Evolutionary conservation across 2,888 invertebrate genomes (phyloP).

Genomic region (Chironomus tentans): DNA sequence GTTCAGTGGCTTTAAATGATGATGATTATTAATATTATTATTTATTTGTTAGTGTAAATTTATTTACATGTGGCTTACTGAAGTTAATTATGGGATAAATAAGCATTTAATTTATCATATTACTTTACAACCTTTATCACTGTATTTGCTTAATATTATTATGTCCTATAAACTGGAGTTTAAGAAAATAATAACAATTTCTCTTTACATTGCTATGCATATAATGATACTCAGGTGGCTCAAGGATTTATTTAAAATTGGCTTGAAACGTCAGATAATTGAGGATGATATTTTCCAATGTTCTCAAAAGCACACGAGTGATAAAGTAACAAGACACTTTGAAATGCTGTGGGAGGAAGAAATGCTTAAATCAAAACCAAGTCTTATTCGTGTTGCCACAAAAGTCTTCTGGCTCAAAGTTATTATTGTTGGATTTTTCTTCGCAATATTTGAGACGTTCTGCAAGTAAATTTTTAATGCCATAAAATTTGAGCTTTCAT

Average conservation of each 20-base stretch:
- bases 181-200: too few species aligned
- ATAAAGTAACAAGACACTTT: constrained; percentile 25
- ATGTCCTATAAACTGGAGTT: too few species aligned
- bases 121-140: too few species aligned
- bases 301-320: constrained; percentile 22
- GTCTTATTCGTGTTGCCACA: constrained; percentile 27
- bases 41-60: too few species aligned
- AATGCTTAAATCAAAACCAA: constrained; percentile 26
- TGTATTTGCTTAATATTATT: constrained; percentile 37
- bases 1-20: too few species aligned
- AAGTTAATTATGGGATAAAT: too few species aligned
- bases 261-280: constrained; percentile 27
- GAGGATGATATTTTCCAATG: constrained; percentile 28
- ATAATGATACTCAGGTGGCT: constrained; percentile 44
- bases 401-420: constrained; percentile 27
- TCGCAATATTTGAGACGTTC: constrained; percentile 28
- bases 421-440: constrained; percentile 27
- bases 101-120: too few species aligned
- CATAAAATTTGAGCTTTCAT: background rate
- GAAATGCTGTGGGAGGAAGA: constrained; percentile 28
- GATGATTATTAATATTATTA: too few species aligned
- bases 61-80: too few species aligned
- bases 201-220: constrained; percentile 30
- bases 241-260: constrained; percentile 28
- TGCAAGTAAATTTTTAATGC: constrained; percentile 32